A percentile compares a stretch with the other conserved stretches of the same genome.
These are phyloP conservation scores for Zingel zingel DNA, from an alignment of 2,113 vertebrate species.

Conservation along the genomic window DNA sequence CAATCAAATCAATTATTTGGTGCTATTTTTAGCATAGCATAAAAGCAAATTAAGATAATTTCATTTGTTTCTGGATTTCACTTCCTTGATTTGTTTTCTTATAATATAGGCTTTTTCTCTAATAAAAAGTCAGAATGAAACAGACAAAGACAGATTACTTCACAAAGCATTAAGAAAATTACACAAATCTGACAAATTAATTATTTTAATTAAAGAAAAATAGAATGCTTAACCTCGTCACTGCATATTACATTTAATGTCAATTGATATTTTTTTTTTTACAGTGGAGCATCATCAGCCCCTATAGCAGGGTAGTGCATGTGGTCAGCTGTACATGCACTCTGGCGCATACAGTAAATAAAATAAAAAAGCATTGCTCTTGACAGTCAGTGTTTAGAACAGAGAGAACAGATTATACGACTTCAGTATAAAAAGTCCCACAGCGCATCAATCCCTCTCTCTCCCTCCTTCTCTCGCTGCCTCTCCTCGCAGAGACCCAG, in stretches of 20 bases:
- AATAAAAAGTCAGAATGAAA: background rate
- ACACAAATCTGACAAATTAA: background rate
- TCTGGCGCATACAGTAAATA: no score
- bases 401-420: background rate
- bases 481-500: constrained; percentile 12
- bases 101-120: no score
- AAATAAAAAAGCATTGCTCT: background rate
- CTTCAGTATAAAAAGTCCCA: background rate
- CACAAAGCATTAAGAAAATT: background rate
- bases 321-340: background rate
- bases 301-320: background rate
- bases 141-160: background rate
- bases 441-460: constrained; percentile 14
- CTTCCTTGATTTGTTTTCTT: background rate
- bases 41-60: background rate
- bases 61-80: background rate
- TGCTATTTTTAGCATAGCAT: background rate
- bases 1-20: background rate
- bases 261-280: background rate
- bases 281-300: background rate
- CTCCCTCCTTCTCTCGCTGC: background rate
- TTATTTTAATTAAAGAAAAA: background rate
- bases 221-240: background rate
- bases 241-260: background rate
- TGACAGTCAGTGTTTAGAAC: background rate